Evolutionary conservation across 2,797 vertebrate species (phyloP), one percentile per base, ranked within the genome.

Genomic region (Serranus cabrilla): DNA sequence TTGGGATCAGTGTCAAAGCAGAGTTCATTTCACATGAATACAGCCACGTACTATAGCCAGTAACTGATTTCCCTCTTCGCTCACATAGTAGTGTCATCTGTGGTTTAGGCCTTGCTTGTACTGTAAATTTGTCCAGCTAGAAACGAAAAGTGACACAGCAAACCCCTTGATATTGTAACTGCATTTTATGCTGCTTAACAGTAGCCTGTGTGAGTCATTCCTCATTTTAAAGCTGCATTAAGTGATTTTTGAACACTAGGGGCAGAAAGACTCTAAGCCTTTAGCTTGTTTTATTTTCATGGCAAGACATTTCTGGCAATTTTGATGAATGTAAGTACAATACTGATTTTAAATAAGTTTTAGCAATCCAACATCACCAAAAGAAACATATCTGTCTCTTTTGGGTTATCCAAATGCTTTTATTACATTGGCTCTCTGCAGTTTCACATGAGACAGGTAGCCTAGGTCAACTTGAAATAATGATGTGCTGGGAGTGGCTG

Each of bases 131-230:
- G 57, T 67, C 57, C 63, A 62, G 70, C 45, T 58, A 55, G 57
- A 89, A 81, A 83, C 49, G 57, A 87, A 34, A 34, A 86, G 77
- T 76, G 76, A 76, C 40, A 63, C 78, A 83, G 68, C 85, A 89
- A 76, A 88, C 73, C 91, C 85, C 76, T 88, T 85, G 88, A 77
- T 86, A 64, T 91, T 87, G 80, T 80, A 79, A 87, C 87, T 86
- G 78, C 73, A 82, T 82, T 80, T 46, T 55, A 50, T 78, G 80
- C 81, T 84, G 89, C 80, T 80, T 54, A 69, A 80, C 27, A 55
- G 52, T 85, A 64, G 73, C 58, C 58, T 18, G 76, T 83, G 71
- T 68, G 55, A 66, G 11, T 82, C 72, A 78, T 79, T 70, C 50
- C 67, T 79, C 23, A 37, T 62, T 86, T 84, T 89, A 81, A 89